Evolutionary conservation across 2,113 vertebrate species (phyloP), one percentile per base, ranked within the genome.

Genomic region (Stomatorhinus ivindoensis): DNA sequence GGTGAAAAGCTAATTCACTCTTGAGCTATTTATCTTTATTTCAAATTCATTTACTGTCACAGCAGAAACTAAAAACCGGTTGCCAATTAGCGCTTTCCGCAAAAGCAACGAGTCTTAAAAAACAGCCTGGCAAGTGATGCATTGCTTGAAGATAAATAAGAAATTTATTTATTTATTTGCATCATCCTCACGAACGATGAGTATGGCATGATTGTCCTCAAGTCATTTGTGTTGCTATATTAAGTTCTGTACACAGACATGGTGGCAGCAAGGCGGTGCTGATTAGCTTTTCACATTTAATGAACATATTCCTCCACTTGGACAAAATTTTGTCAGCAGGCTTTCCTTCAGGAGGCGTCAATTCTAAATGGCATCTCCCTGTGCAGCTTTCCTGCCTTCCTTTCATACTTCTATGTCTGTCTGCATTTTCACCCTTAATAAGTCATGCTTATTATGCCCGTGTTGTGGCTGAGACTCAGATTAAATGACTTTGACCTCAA

Each of bases 21-120:
- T 73, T 35, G 35, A 46, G 69, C 48, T 39, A 80, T 89, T 89
- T 53, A 53, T 89, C 88, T 83, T 84, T n/a, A 88, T 83, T 89
- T 84, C 39, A 13, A 24, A 58, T 82, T 88, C 21, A 80, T 50
- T 76, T 88, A 73, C 87, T 24, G 47, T 87, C 17, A 61, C 55
- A 61, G 35, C 53, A 44, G 39, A 19, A 39, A 42, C 9, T 11
- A 6, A 39, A 65, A 42, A 21, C 4, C 19, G 19, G 65, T 58
- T 65, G 15, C 87, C 48, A 61, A 87, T 87, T 87, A 87, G 55
- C 9, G 8, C 8, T 44, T 65, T 44, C 87, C 35, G 19, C 51
- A 87, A 31, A 55, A 87, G 48, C 31, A 19, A 58, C 42, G 48
- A 53, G 11, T 31, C 15, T 53, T n/a, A 85, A 47, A 24, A 84